Conservation (phyloP, 1,140 invertebrate genomes). For the Heliconius congener region DNA sequence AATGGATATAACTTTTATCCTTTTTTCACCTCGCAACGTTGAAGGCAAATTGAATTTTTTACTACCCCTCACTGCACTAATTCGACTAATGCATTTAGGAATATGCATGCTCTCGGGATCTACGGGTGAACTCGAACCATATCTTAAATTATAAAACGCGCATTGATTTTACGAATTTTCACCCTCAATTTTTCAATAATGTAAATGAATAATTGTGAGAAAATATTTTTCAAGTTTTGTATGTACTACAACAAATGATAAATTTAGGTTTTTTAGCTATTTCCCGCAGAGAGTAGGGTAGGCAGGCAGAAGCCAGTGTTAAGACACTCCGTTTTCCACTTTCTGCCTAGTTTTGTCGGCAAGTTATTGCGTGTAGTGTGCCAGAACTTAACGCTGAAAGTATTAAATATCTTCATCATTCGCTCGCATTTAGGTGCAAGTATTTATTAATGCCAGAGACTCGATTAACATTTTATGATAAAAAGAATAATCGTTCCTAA, state of each 20-base stretch:
- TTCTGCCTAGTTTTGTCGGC: too few relatives aligned
- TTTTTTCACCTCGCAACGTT: slow-evolving; percentile 62
- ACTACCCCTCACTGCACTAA: slow-evolving; percentile 72
- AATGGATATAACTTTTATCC: slow-evolving; percentile 74
- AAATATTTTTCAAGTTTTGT: not conserved
- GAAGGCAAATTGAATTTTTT: slow-evolving; percentile 78
- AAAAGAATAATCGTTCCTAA: slow-evolving; percentile 37
- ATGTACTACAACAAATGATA: too few relatives aligned
- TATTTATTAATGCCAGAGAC: not conserved
- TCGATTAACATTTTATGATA: slow-evolving; percentile 30
- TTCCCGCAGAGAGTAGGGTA: too few relatives aligned
- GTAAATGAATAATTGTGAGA: not conserved
- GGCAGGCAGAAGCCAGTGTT: too few relatives aligned
- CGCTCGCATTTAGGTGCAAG: not conserved
- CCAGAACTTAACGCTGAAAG: too few relatives aligned
- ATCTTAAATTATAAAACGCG: slow-evolving; percentile 26
- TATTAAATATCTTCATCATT: too few relatives aligned
- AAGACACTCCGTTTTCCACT: too few relatives aligned
- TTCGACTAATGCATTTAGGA: slow-evolving; percentile 75
- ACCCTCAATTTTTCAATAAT: not conserved
- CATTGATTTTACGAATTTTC: slow-evolving; percentile 3
- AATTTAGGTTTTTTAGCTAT: too few relatives aligned
- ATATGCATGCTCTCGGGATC: slow-evolving; percentile 52
- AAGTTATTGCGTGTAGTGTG: too few relatives aligned
- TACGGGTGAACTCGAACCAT: slow-evolving; percentile 26